phyloP scores from a whole-genome alignment of 2,797 vertebrate genomes.

The Rhabdomys pumilio region DNA sequence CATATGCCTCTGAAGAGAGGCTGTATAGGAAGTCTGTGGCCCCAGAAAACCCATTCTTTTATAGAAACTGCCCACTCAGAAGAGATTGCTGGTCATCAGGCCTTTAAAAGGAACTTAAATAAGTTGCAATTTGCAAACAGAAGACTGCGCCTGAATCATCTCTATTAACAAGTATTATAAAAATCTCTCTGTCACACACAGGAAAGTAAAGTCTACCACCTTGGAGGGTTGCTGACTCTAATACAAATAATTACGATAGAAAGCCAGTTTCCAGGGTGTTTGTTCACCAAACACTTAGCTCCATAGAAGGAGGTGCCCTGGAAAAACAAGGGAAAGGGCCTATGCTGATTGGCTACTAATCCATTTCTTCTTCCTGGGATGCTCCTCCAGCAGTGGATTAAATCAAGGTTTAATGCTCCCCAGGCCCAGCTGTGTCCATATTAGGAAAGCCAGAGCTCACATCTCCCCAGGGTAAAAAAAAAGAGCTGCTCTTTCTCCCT shows the following conservation, averaged over 20 bases:
- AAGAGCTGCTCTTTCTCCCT: slow-evolving; percentile 83
- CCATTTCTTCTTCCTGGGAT: slow-evolving; percentile 81
- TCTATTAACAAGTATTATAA: slow-evolving; percentile 33
- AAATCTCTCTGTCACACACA: slow-evolving; percentile 9
- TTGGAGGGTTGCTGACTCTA: neutral
- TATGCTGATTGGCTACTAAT: slow-evolving; percentile 85
- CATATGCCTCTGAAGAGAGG: neutral
- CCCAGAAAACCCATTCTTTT: slow-evolving; percentile 22
- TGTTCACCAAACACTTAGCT: slow-evolving; percentile 75
- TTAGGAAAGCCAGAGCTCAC: slow-evolving; percentile 82
- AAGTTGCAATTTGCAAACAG: slow-evolving; percentile 50
- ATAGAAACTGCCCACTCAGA: slow-evolving; percentile 30
- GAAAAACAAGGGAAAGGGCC: slow-evolving; percentile 75
- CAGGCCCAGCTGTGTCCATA: slow-evolving; percentile 85
- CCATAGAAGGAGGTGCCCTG: slow-evolving; percentile 66
- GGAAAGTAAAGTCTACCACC: slow-evolving; percentile 4
- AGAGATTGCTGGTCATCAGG: neutral
- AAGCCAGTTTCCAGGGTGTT: slow-evolving; percentile 67
- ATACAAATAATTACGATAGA: slow-evolving; percentile 63
- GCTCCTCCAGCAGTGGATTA: slow-evolving; percentile 83
- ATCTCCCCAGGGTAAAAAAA: slow-evolving; percentile 71
- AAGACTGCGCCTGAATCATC: slow-evolving; percentile 36
- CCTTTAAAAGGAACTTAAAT: slow-evolving; percentile 47
- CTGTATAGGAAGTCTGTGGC: neutral
- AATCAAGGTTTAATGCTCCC: slow-evolving; percentile 81